Conservation (phyloP, 1,140 invertebrate genomes). For the silkworm (Bombyx mori) region DNA sequence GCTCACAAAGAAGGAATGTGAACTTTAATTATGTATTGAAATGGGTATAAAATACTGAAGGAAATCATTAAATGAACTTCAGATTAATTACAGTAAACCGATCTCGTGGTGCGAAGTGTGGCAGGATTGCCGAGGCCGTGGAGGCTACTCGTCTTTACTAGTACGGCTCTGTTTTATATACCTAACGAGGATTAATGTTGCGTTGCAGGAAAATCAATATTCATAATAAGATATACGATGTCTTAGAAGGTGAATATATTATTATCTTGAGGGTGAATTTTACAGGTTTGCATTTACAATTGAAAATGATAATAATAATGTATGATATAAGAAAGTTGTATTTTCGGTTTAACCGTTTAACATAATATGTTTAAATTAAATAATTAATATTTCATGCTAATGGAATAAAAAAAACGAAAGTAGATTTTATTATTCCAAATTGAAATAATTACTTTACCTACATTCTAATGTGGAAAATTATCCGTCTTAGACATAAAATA, state of each 20-base stretch:
- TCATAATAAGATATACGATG: slow-evolving; percentile 64
- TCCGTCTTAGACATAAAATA: no score
- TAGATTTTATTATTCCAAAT: no score
- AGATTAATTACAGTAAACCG: slow-evolving; percentile 62
- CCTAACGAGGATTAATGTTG: slow-evolving; percentile 34
- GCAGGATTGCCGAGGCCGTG: slow-evolving; percentile 47
- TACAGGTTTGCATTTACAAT: slow-evolving; percentile 22
- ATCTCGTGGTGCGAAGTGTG: slow-evolving; percentile 36
- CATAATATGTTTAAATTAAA: no score
- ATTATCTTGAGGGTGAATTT: slow-evolving; percentile 15
- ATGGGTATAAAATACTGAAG: slow-evolving; percentile 71
- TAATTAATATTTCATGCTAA: no score
- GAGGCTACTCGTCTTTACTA: slow-evolving; percentile 56
- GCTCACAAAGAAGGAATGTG: no score
- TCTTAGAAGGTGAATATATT: slow-evolving; percentile 50
- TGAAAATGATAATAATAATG: no score
- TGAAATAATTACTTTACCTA: no score
- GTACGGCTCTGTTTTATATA: slow-evolving; percentile 50
- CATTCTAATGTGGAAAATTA: no score
- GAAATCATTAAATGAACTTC: slow-evolving; percentile 71
- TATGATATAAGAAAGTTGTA: no score
- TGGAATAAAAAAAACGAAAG: no score
- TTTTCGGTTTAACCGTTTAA: no score
- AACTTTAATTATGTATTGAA: slow-evolving; percentile 19
- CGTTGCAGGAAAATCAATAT: slow-evolving; percentile 60